Evolutionary conservation across 2,888 invertebrate species (phyloP), one percentile per base, ranked within the genome.

Genomic region (Chalcis sispes): DNA sequence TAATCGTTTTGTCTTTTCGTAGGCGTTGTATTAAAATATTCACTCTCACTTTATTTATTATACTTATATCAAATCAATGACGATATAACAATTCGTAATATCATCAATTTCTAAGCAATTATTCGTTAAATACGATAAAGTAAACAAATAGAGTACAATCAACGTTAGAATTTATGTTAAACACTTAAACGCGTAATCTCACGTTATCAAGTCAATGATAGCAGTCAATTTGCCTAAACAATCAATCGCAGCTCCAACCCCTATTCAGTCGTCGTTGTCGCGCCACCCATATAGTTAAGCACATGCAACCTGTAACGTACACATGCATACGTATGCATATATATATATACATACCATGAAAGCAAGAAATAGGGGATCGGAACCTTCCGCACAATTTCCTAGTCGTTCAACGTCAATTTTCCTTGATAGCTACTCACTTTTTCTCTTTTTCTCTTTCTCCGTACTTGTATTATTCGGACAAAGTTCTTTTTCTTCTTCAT

Each of bases 371-470:
- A n/a, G 29, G 15, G 18, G n/a, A 54, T 27, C 29, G 62, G 42
- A 29, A 65, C 79, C 79, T 83, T 83, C 80, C 84, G 75, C 78
- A 75, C 81, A 82, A 82, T 82, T 83, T 84, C 81, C 80, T 80
- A 80, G 81, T 50, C 46, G 48, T 20, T 48, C 56, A 42, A 32
- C 62, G 48, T 72, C 82, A 85, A 83, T 85, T 84, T 85, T 82
- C 83, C 79, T 79, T 73, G 74, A 80, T 80, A 25, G 66, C 29
- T 29, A 18, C 52, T 36, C 81, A 79, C 77, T 70, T 70, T 52
- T 50, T 59, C 76, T 75, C 79, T 10, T 4, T n/a, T n/a, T n/a
- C n/a, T n/a, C n/a, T n/a, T n/a, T n/a, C n/a, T n/a, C n/a, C n/a
- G n/a, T n/a, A n/a, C n/a, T n/a, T n/a, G n/a, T n/a, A n/a, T n/a